These are phyloP conservation scores for Alviniconcha strummeri DNA, from an alignment of 2,888 invertebrate species.

Conservation along the genomic window DNA sequence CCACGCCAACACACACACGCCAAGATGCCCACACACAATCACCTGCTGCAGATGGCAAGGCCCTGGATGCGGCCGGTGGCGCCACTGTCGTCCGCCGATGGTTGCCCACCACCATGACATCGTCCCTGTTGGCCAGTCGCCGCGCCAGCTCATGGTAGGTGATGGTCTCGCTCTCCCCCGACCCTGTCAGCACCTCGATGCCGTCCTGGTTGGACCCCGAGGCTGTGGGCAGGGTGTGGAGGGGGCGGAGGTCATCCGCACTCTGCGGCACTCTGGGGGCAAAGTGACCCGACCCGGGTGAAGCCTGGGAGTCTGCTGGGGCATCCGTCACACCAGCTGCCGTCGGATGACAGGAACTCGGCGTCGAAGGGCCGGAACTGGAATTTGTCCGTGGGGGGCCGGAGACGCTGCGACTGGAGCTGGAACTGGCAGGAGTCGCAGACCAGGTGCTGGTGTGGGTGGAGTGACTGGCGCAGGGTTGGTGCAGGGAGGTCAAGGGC, in stretches of 20 bases:
- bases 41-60: not conserved
- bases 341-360: too few species aligned
- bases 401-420: too few species aligned
- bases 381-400: too few species aligned
- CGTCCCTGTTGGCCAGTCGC: slow-evolving; percentile 29
- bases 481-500: too few species aligned
- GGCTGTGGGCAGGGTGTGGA: not conserved
- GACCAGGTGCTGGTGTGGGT: too few species aligned
- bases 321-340: too few species aligned
- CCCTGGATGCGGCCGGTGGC: not conserved
- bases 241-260: not conserved
- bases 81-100: not conserved
- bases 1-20: not conserved
- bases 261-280: not conserved
- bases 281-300: not conserved
- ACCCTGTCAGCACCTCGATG: not conserved
- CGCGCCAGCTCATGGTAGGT: slow-evolving; percentile 22
- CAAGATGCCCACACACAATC: not conserved
- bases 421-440: too few species aligned
- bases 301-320: not conserved
- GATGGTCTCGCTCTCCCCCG: slow-evolving; percentile 17
- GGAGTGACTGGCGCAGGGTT: too few species aligned
- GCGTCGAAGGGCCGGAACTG: too few species aligned
- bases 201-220: not conserved
- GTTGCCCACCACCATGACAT: slow-evolving; percentile 19